Base-by-base conservation (phyloP, 2,888 invertebrate genomes). In the Tryphoninae sp. region DNA sequence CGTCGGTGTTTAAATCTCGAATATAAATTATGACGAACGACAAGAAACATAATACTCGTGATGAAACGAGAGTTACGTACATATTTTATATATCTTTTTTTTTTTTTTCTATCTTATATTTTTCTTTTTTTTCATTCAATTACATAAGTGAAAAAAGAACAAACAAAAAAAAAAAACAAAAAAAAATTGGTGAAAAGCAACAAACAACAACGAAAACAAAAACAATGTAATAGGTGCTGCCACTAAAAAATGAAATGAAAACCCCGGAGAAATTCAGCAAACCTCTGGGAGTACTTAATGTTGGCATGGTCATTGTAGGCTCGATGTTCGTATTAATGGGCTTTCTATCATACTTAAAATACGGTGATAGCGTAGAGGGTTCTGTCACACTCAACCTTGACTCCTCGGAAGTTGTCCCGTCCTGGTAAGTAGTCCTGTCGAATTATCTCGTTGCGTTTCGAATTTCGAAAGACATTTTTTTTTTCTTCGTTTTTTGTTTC, bases 191-290 rank as follows among this genome's bases (percentile, higher is more conserved):
- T 72, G 42, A 79, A 59, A 74, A 78, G 45, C 68, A 68, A 78
- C 45, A 73, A 72, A 73, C 75, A 73, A 78, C 65, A 81, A 82
- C 73, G 79, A 77, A 58, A 68, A 81, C 71, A 61, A 79, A 75
- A 83, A 68, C 76, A 78, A 77, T 81, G 77, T 78, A 72, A 49
- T 89, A 97, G 97, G 96, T 98, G n/a, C 93, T 99, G 81, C 99
- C 99, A 0, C 92, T 99, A 86, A 97, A 98, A 92, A 98, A 97
- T 90, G 96, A 97, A 90, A 98, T 99, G 98, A 94, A 93, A 84
- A 93, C 94, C 16, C 97, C 97, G 0, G 93, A 94, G 76, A 93
- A 95, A 84, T 98, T 99, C 92, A 95, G 95, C 86, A 96, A 95
- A 81, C 94, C 95, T 4, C 91, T 96, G 8, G 99, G 99, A 1